Evolutionary conservation across 2,888 invertebrate species (phyloP), one percentile per base, ranked within the genome.

Genomic region (Germaria angustata): DNA sequence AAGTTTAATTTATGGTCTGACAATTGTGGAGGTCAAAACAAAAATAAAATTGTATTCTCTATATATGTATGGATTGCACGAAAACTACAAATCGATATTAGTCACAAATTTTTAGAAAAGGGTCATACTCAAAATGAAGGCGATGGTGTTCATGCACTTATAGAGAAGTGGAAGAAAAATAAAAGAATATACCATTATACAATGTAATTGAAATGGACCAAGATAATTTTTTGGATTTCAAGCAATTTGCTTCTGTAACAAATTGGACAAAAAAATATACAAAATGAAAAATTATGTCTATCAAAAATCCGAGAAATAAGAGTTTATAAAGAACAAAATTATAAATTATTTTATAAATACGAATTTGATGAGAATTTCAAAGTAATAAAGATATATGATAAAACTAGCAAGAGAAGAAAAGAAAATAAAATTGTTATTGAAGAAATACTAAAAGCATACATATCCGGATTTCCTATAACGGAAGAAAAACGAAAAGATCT

Each of bases 141-240:
- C 55, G 65, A 65, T 63, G 61, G 61, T 63, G 72, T n/a, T n/a
- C n/a, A n/a, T n/a, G n/a, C n/a, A n/a, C n/a, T 63, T 51, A 53
- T 63, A 61, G 72, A 73, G 53, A 72, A 72, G 22, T 57, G 46
- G 59, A 77, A 69, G 61, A 69, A 61, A 77, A 77, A 68, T 77
- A 69, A 49, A 59, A 77, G 61, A 66, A 77, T 28, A 77, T 39
- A 24, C 68, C 77, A 41, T 51, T 68, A 66, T 69, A 69, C 34
- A 39, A 78, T 41, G 69, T 78, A 49, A 69, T 69, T 61, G 68
- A 78, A 69, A 78, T 78, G 53, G 44, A 69, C 59, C 59, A 68
- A 49, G 49, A 68, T n/a, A 68, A 77, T 57, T 75, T 75, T 75
- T 68, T 76, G 46, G 36, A 76, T 66, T 75, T 75, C 66, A 76